Evolutionary conservation across 2,113 vertebrate genomes (phyloP).

Genomic region (Pelvicachromis taeniatus): DNA sequence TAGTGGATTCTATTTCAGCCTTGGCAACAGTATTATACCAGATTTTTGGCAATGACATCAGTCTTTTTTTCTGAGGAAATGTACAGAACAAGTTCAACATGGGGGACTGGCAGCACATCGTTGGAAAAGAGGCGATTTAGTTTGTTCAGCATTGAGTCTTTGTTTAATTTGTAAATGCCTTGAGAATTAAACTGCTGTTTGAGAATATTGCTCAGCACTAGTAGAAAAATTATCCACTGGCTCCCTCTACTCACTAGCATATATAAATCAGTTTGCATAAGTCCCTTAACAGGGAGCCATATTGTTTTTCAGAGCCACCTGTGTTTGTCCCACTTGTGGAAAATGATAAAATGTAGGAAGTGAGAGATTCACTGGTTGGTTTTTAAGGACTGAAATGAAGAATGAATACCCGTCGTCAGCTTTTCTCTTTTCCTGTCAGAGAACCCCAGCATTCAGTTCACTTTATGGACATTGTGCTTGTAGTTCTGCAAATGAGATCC

Average conservation of each 20-base stretch:
- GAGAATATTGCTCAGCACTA: neutral
- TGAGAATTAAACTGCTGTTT: neutral
- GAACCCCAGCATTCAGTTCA: neutral
- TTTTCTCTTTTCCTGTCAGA: neutral
- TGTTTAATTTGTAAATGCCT: neutral
- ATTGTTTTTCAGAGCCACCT: neutral
- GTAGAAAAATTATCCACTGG: neutral
- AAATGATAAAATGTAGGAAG: neutral
- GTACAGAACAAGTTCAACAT: neutral
- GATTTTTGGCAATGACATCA: neutral
- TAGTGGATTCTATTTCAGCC: neutral
- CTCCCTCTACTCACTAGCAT: neutral
- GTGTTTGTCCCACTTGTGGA: neutral
- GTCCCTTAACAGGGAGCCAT: neutral
- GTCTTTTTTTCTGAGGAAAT: fast-evolving
- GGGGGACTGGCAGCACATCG: neutral
- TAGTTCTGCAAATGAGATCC: neutral
- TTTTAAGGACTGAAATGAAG: neutral
- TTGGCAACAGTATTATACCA: neutral
- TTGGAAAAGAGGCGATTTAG: neutral
- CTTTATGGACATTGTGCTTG: slow-evolving; percentile 39
- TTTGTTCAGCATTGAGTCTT: fast-evolving
- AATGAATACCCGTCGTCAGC: neutral
- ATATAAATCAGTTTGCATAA: neutral
- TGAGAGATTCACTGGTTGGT: neutral